These are phyloP conservation scores for Myzus persicae DNA, from an alignment of 1,140 invertebrate genomes.

Conservation along the genomic window DNA sequence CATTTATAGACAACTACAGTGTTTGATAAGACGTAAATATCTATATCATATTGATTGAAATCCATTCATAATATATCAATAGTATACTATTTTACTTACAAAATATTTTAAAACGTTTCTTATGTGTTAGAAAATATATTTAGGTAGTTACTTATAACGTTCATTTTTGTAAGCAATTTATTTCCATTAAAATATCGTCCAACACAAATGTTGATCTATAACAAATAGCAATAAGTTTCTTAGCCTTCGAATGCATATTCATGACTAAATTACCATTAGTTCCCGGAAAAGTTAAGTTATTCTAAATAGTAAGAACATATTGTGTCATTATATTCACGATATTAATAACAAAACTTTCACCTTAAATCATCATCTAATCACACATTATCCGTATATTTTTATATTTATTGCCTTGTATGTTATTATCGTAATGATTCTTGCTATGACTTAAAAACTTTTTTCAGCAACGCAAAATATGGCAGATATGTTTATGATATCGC, in stretches of 20 bases:
- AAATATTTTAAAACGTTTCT: background rate
- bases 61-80: background rate
- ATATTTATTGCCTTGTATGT: background rate
- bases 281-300: constrained; percentile 13
- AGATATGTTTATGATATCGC: background rate
- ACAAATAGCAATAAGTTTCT: constrained; percentile 41
- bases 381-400: background rate
- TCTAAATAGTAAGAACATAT: constrained; percentile 30
- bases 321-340: background rate
- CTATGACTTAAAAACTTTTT: constrained; percentile 30
- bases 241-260: background rate
- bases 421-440: background rate
- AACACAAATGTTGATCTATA: constrained; percentile 32
- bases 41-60: background rate
- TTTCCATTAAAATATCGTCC: constrained; percentile 27
- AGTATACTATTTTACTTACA: background rate
- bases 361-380: constrained; percentile 44
- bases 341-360: constrained; percentile 50
- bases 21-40: background rate
- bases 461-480: background rate
- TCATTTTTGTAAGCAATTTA: background rate
- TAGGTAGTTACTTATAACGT: background rate
- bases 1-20: background rate
- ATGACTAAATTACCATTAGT: constrained; percentile 49
- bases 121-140: background rate